Evolutionary conservation across 2,888 invertebrate species (phyloP), one percentile per base, ranked within the genome.

Genomic region (Drosophila neonasuta): DNA sequence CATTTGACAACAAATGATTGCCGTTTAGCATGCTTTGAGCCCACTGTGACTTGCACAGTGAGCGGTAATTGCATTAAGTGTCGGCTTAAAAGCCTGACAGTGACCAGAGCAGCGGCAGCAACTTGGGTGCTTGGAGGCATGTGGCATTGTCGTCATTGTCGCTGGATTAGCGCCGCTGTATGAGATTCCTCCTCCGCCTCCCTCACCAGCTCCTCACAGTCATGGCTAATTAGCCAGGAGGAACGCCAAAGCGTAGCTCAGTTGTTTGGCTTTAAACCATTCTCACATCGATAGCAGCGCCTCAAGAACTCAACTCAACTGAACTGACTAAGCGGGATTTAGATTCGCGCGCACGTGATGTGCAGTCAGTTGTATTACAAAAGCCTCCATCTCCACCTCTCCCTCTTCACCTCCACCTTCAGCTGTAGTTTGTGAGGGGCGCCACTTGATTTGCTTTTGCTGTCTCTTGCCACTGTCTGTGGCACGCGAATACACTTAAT

Each of bases 31-130:
- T n/a, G 32, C 9, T 0, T 17, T 41, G 8, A 11, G 56, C 15
- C 61, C 77, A 75, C 20, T 62, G 78, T 75, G 56, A 7, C 10
- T 50, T 75, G 66, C 72, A 71, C 59, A 76, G 66, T 39, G 58
- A 46, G 70, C 71, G 79, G 87, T 83, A 83, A 83, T 83, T 85
- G 87, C 87, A 83, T 83, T 85, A 87, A 83, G 85, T 87, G 86
- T 75, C 69, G 77, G 86, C 86, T 87, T 87, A 87, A 83, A 85
- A 86, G 67, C 68, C 74, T 63, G 61, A 51, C 45, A 48, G 39
- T 17, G 45, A 45, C 52, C 41, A 46, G 41, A 45, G 15, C 68
- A 45, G 15, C 68, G 49, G 55, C 39, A 51, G 11, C 41, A 32
- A 29, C 56, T 44, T 32, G 42, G n/a, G 0, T 10, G 42, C 20